phyloP scores from a whole-genome alignment of 2,113 vertebrate genomes.

The Phoenicopterus ruber region DNA sequence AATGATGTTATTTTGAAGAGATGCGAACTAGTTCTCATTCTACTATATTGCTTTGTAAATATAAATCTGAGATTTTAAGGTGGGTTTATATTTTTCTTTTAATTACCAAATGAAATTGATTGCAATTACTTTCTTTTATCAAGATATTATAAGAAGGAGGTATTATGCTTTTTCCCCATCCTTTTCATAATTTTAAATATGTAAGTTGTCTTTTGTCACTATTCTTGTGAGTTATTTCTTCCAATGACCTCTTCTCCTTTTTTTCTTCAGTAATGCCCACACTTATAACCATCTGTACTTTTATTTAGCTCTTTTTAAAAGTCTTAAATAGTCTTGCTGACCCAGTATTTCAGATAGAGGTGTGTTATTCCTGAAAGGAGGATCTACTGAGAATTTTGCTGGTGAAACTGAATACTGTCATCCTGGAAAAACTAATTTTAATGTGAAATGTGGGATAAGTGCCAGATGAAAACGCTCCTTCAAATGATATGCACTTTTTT shows the following conservation, averaged over 20 bases:
- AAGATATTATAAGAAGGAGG: not conserved
- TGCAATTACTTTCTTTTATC: not conserved
- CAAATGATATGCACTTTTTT: not conserved
- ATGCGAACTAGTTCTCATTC: not conserved
- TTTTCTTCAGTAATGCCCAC: not conserved
- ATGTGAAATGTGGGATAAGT: not conserved
- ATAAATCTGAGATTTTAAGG: not conserved
- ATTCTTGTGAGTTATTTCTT: not conserved
- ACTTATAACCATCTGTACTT: not conserved
- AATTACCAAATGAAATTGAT: not conserved
- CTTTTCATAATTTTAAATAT: not conserved
- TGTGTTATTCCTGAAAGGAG: not conserved
- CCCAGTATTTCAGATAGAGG: not conserved
- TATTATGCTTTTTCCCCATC: rapidly evolving
- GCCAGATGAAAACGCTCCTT: not conserved
- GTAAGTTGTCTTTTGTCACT: not conserved
- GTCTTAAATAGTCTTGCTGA: not conserved
- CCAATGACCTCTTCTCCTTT: not conserved
- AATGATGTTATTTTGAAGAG: not conserved
- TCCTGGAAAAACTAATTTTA: not conserved
- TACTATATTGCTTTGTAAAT: not conserved
- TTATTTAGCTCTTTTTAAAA: not conserved
- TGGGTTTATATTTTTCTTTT: not conserved
- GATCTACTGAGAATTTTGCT: not conserved
- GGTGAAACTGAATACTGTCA: not conserved